phyloP scores from a whole-genome alignment of 2,888 invertebrate species.

The Euzetes globulus region DNA sequence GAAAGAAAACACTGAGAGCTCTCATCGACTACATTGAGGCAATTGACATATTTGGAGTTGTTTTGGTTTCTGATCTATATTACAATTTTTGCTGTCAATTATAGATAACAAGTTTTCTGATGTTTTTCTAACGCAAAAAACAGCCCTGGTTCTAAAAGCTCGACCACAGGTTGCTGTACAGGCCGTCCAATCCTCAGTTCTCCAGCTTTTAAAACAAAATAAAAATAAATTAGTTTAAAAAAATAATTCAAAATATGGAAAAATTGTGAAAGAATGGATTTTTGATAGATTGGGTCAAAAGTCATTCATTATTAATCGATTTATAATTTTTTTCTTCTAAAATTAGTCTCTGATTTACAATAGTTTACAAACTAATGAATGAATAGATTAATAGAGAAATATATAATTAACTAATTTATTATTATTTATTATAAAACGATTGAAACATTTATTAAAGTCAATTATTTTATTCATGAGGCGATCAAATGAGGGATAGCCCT shows the following conservation, averaged over 20 bases:
- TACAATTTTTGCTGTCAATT: constrained; percentile 23
- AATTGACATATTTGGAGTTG: constrained; percentile 16
- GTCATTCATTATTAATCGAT: not conserved
- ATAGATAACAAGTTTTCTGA: constrained; percentile 19
- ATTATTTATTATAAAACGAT: not conserved
- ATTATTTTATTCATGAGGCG: not conserved
- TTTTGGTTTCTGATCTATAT: constrained; percentile 16
- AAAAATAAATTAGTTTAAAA: not conserved
- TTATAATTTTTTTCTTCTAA: not conserved
- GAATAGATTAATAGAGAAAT: not conserved
- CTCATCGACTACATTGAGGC: not conserved
- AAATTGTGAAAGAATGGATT: not conserved
- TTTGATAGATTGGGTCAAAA: not conserved
- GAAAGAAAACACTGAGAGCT: not conserved
- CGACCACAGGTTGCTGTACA: constrained; percentile 39
- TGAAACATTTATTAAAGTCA: not conserved
- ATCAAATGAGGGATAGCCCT: not conserved
- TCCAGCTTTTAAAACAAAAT: constrained; percentile 37
- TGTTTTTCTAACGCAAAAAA: constrained; percentile 36
- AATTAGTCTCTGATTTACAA: not conserved
- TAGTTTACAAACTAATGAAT: no score
- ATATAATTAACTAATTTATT: not conserved
- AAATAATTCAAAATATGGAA: not conserved
- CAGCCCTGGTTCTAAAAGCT: constrained; percentile 36
- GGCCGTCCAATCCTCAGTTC: constrained; percentile 37